Conservation (phyloP, 2,113 vertebrate genomes). For the Microtus richardsoni region DNA sequence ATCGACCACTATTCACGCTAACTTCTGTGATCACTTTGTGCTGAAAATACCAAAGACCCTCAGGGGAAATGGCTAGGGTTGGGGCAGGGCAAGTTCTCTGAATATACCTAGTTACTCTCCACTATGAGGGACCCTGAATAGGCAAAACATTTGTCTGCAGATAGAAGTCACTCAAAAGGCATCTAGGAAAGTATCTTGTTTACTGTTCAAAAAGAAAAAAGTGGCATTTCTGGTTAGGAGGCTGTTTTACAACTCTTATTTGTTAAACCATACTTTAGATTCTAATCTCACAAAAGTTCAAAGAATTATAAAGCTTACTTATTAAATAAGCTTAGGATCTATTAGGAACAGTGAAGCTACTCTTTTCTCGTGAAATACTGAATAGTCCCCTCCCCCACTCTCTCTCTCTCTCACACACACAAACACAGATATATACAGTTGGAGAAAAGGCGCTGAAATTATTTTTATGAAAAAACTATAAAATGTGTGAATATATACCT, state of each 20-base stretch:
- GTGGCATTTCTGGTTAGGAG: not conserved
- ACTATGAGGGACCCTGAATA: slow-evolving; percentile 34
- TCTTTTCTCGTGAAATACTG: not conserved
- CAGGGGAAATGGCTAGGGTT: not conserved
- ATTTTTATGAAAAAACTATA: not conserved
- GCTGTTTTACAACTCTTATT: not conserved
- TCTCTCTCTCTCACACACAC: not conserved
- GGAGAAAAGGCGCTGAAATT: not conserved
- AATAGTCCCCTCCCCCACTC: not conserved
- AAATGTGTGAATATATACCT: not conserved
- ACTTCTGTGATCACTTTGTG: not conserved
- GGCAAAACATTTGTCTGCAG: slow-evolving; percentile 6
- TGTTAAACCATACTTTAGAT: not conserved
- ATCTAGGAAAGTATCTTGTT: not conserved
- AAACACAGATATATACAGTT: not conserved
- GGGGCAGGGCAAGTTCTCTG: slow-evolving; percentile 59
- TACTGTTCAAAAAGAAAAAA: not conserved
- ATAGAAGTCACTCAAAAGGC: not conserved
- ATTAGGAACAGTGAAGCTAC: not conserved
- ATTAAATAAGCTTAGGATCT: not conserved
- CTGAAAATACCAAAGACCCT: not conserved
- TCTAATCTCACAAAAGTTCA: not conserved
- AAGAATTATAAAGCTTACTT: not conserved
- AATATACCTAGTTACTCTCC: slow-evolving; percentile 52
- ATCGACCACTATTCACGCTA: slow-evolving; percentile 69